phyloP scores from a whole-genome alignment of 2,113 vertebrate species.

The Pionites leucogaster region DNA sequence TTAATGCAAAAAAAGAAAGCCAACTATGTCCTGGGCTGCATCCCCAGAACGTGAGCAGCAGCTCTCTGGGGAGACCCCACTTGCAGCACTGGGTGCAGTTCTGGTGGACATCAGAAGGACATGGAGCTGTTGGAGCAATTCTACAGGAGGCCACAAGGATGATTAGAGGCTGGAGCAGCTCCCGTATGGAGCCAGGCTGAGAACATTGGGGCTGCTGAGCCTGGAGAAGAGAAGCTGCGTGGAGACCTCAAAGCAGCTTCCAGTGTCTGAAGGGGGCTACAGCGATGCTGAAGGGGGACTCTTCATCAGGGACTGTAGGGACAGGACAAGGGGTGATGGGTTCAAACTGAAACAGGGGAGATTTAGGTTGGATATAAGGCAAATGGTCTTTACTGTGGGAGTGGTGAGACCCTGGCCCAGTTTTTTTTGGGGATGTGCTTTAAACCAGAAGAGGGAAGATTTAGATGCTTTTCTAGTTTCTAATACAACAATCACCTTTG shows the following conservation, averaged over 20 bases:
- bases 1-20: neutral
- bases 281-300: neutral
- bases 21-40: neutral
- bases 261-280: neutral
- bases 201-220: neutral
- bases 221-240: neutral
- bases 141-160: neutral
- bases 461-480: neutral
- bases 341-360: neutral
- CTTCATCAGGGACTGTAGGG: neutral
- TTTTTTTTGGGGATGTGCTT: neutral
- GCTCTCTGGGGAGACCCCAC: neutral
- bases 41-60: neutral
- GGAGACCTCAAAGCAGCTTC: neutral
- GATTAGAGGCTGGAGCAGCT: neutral
- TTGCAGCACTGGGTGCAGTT: too few relatives aligned
- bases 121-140: neutral
- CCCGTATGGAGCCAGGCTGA: neutral
- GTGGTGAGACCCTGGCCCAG: neutral
- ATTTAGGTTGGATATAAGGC: neutral
- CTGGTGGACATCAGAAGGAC: neutral
- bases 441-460: neutral
- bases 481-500: neutral
- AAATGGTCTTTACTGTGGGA: neutral
- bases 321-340: neutral